These are phyloP conservation scores for Apamea crenata DNA, from an alignment of 2,888 invertebrate genomes.

Conservation along the genomic window DNA sequence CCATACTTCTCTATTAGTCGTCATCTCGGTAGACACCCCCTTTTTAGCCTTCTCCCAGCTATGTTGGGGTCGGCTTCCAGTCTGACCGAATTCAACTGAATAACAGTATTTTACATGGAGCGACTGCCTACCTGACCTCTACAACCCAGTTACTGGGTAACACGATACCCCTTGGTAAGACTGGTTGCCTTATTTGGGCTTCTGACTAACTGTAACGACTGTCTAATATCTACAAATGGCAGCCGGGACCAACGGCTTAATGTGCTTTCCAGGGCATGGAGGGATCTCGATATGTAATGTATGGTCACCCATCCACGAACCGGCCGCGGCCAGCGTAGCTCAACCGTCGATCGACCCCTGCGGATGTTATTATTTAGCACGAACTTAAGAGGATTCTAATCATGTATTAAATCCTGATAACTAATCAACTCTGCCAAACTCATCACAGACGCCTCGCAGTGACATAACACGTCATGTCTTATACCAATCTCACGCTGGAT, in stretches of 20 bases:
- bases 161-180: too few relatives aligned
- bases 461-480: slow-evolving; percentile 24
- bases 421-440: slow-evolving; percentile 20
- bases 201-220: neutral
- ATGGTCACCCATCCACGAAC: neutral
- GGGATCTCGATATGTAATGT: neutral
- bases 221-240: neutral
- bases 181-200: too few relatives aligned
- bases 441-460: slow-evolving; percentile 14
- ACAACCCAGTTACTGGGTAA: too few relatives aligned
- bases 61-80: neutral
- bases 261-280: neutral
- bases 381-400: neutral
- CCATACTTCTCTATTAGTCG: neutral
- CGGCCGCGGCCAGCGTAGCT: neutral
- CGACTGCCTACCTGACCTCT: too few relatives aligned
- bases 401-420: neutral
- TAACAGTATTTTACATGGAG: neutral
- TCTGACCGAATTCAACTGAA: neutral
- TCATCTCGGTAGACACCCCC: neutral
- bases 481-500: slow-evolving; percentile 66
- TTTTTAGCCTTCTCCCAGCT: neutral
- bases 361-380: neutral
- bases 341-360: neutral
- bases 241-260: neutral